These are phyloP conservation scores for Caenorhabditis japonica DNA, from an alignment of 2,888 invertebrate genomes.

Conservation along the genomic window DNA sequence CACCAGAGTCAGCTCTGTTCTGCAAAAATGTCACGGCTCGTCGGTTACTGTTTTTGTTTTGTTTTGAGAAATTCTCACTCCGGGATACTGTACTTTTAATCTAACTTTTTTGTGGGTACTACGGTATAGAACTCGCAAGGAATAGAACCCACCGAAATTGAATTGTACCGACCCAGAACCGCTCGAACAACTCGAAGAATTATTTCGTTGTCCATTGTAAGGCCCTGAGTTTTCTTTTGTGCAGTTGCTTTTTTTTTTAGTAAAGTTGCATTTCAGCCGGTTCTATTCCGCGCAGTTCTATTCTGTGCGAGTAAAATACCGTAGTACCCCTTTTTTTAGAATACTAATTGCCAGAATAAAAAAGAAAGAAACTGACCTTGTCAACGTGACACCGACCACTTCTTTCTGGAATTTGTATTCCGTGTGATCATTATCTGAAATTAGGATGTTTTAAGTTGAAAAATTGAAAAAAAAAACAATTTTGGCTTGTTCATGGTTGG, in stretches of 20 bases:
- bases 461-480: slow-evolving; percentile 5
- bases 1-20: slow-evolving; percentile 55
- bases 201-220: too few species aligned
- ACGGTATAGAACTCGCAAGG: too few species aligned
- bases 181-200: too few species aligned
- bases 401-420: slow-evolving; percentile 17
- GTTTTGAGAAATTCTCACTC: not conserved
- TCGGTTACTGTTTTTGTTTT: not conserved
- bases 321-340: not conserved
- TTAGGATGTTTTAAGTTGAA: too few species aligned
- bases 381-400: slow-evolving; percentile 49
- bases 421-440: slow-evolving; percentile 36
- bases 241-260: not conserved
- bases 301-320: too few species aligned
- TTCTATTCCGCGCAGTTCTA: too few species aligned
- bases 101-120: too few species aligned
- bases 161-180: too few species aligned
- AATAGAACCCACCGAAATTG: too few species aligned
- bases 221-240: too few species aligned
- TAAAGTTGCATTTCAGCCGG: not conserved
- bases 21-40: slow-evolving; percentile 37
- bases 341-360: not conserved
- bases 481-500: too few species aligned
- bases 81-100: not conserved
- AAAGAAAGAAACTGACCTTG: slow-evolving; percentile 39